Conservation (phyloP, 1,140 invertebrate genomes). For the Steinernema khuongi region DNA sequence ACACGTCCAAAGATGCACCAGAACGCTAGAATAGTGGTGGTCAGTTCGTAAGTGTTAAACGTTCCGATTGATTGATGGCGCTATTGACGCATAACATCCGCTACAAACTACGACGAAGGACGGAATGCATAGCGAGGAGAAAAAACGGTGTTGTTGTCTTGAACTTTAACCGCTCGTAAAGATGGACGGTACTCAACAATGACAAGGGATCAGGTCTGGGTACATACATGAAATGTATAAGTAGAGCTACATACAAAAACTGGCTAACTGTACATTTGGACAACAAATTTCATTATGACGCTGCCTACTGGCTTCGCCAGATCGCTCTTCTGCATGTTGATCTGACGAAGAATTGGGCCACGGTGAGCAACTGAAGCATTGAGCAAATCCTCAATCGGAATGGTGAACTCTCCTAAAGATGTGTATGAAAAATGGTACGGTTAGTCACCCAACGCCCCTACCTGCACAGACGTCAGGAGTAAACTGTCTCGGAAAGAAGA, state of each 20-base stretch:
- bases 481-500: neutral
- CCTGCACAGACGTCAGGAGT: neutral
- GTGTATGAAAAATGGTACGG: neutral
- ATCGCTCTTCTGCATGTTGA: neutral
- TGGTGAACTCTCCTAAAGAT: neutral
- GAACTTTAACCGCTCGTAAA: too few species aligned
- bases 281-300: constrained; percentile 1
- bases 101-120: too few species aligned
- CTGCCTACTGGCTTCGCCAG: neutral
- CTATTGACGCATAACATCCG: too few species aligned
- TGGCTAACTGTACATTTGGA: constrained; percentile 3
- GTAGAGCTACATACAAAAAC: neutral
- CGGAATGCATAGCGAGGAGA: too few species aligned
- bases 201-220: too few species aligned
- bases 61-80: too few species aligned
- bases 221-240: too few species aligned
- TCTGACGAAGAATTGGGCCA: neutral
- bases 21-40: too few species aligned
- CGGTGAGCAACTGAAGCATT: neutral
- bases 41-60: too few species aligned
- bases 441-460: neutral
- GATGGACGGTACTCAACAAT: too few species aligned
- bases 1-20: too few species aligned
- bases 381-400: neutral
- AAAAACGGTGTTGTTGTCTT: too few species aligned